Evolutionary conservation across 2,113 vertebrate species (phyloP), one percentile per base, ranked within the genome.

Genomic region (Platysteira castanea): DNA sequence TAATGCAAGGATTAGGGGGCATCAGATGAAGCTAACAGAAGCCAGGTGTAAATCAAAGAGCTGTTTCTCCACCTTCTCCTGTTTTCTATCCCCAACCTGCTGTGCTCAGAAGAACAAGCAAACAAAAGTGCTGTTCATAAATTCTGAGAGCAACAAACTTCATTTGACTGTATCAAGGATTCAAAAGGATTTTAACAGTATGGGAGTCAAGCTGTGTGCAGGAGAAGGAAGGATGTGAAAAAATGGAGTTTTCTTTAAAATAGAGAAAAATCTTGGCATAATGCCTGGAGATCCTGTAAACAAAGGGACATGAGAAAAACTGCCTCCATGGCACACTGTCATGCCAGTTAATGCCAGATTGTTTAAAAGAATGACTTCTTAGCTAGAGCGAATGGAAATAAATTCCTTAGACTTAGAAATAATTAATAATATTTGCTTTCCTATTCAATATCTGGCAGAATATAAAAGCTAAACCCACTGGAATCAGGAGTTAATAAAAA

Each of bases 251-350:
- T 90, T 92, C 76, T 93, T 89, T 89, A 92, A 89, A 4, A 9
- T 3, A n/a, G 30, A 63, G 71, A 63, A 57, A 90, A 60, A 6
- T 76, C 65, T 75, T 93, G 91, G 95, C 84, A 68, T 24, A 35
- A 61, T 69, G 91, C 83, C 94, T 92, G 85, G 89, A 95, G 90
- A 84, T 77, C 79, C 90, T 77, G 52, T 68, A 75, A 81, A 54
- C 33, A 84, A 86, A 77, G n/a, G 64, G 81, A 68, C 60, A 46
- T 90, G 82, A 56, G 80, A 80, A 87, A 89, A 82, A 22, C 20
- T 4, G 1, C 57, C n/a, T 28, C 23, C 17, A 7, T 2, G 10
- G 68, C 53, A 60, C 26, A 20, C n/a, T 68, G 41, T 46, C 74
- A 53, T 60, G 35, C 44, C 68, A 75, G 39, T 50, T 81, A 67